phyloP scores from a whole-genome alignment of 37 sponge, comb jelly and placozoan genomes.

The Oscarella lobularis region DNA sequence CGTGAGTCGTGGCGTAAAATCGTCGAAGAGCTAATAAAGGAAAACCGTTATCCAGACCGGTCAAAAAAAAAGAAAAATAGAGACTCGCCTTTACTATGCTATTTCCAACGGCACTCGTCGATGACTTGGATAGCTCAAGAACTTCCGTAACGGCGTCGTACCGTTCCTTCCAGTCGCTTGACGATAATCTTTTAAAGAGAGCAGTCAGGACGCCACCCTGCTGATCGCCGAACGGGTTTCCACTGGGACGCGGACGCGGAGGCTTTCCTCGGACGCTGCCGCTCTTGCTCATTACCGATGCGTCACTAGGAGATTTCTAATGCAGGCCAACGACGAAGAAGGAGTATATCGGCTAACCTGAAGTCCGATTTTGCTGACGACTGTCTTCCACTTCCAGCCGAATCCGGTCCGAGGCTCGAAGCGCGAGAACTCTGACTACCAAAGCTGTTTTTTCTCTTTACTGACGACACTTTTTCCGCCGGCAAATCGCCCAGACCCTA shows the following conservation, averaged over 20 bases:
- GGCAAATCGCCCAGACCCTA: conserved; percentile 75
- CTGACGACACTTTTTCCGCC: conserved; percentile 10
- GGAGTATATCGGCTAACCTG: no score
- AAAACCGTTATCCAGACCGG: conserved; percentile 65
- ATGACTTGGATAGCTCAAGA: conserved; percentile 13
- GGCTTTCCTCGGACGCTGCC: no score
- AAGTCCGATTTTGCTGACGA: no score
- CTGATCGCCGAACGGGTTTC: no score
- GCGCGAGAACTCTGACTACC: not conserved
- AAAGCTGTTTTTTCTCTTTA: not conserved
- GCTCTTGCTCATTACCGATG: no score
- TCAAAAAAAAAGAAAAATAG: conserved; percentile 44
- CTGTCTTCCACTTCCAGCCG: not conserved
- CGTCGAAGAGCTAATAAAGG: no score
- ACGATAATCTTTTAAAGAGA: conserved; percentile 25
- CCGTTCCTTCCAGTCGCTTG: conserved; percentile 54
- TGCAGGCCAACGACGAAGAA: no score
- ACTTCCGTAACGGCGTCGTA: conserved; percentile 37
- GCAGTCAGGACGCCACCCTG: not conserved
- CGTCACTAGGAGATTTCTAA: no score
- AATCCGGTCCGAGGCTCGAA: not conserved
- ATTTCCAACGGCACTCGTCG: not conserved
- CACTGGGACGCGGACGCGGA: no score
- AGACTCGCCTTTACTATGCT: conserved; percentile 50
- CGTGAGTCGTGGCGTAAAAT: conserved; percentile 47